Base-by-base conservation (phyloP, 2,888 invertebrate genomes). In the Nomada fucata region DNA sequence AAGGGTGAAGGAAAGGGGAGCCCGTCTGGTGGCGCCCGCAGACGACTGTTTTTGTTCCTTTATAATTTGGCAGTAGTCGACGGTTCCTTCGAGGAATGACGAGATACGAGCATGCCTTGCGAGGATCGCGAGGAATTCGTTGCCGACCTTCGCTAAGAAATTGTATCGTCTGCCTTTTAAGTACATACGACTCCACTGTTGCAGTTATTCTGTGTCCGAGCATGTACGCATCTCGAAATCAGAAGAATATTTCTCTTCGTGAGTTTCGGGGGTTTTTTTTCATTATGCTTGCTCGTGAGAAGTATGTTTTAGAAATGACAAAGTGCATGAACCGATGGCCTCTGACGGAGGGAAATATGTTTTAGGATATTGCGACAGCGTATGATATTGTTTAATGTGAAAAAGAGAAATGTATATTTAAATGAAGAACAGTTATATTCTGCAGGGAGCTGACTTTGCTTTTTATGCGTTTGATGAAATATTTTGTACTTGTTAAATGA, bases 1-100 rank as follows among this genome's bases (percentile, higher is more conserved):
- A 59, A 78, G 71, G 52, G 20, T 59, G 59, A n/a, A 61, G 52
- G 69, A 63, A 64, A 69, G 26, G 59, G 70, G 44, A 52, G 55
- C 69, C 73, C 73, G 77, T 83, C 84, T 85, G 83, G 83, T 83
- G 84, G 84, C 84, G 83, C 83, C 84, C 80, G 83, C 75, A 73
- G 83, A 85, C 84, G 72, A 80, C 72, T 73, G 80, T 85, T 85
- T 85, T 85, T 85, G 74, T 75, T 67, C 67, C 63, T 53, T 73
- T 78, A 75, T 72, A 83, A 84, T 84, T 84, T 79, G 84, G 83
- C 73, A 84, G 83, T 79, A 84, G 63, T 53, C 59, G 76, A 70
- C 72, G 78, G 77, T 78, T 74, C 82, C 82, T 79, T 76, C 83
- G 36, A 52, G 61, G 73, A 75, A 79, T 70, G 57, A 72, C 75